These are phyloP conservation scores for Tragelaphus scriptus DNA, from an alignment of 2,113 vertebrate species.

Conservation along the genomic window DNA sequence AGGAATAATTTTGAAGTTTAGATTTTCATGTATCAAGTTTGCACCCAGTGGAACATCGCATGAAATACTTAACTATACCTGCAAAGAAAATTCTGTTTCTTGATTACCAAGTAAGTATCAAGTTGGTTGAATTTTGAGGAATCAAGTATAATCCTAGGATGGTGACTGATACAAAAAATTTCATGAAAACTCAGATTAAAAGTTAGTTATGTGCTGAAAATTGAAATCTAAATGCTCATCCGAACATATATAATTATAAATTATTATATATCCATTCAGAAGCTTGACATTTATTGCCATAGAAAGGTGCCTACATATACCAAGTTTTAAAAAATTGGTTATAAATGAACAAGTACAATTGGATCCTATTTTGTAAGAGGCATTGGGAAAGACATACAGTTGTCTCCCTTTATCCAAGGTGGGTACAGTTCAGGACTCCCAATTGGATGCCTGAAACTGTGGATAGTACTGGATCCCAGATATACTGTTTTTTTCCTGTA, in stretches of 20 bases:
- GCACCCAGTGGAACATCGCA: background rate
- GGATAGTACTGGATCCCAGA: background rate
- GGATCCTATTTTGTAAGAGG: background rate
- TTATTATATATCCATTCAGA: background rate
- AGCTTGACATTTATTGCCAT: background rate
- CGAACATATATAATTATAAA: background rate
- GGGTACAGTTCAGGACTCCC: background rate
- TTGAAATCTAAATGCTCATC: background rate
- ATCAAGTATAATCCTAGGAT: background rate
- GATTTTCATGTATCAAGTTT: background rate
- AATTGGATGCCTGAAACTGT: background rate
- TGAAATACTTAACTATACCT: background rate
- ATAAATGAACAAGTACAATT: slow-evolving; percentile 3
- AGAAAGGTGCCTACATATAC: background rate
- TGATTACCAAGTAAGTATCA: background rate
- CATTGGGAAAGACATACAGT: background rate
- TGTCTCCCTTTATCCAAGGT: background rate
- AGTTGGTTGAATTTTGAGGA: background rate
- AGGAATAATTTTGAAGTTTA: background rate
- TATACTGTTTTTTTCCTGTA: background rate
- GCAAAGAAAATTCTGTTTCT: slow-evolving; percentile 9
- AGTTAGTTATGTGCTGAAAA: slow-evolving; percentile 9
- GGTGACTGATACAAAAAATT: background rate
- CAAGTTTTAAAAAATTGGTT: background rate
- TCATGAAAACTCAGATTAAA: background rate